Base-by-base conservation (phyloP, 2,888 invertebrate genomes). In the Thera britannica region DNA sequence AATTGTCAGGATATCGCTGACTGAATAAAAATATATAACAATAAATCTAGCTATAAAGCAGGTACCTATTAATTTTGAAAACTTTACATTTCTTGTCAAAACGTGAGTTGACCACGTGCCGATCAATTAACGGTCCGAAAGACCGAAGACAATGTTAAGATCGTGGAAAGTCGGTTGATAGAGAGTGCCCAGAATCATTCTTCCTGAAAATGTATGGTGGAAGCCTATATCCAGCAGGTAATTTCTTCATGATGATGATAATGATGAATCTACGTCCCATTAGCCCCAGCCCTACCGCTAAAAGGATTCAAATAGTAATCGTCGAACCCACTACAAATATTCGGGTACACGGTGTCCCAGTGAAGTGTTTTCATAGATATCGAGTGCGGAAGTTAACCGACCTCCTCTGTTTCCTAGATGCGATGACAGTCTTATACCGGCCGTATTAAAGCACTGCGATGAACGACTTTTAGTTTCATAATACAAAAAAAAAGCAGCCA, bases 281-380 rank as follows among this genome's bases (percentile, higher is more conserved):
- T 23, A 23, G 23, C 23, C 23, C 23, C 23, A 23, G 23, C 75
- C 71, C 77, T 78, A 76, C 65, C 72, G 73, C 75, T 79, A 82
- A 82, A 82, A 82, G 80, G 79, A 80, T 82, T 80, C 76, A 73
- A 80, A 79, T 81, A 77, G 76, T 75, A 72, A 73, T 75, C 71
- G 69, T 58, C 61, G 71, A 68, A 63, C 70, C 73, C 75, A 71
- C 71, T 68, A 75, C 77, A 76, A 77, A 76, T 74, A 75, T 72
- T 73, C 63, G 68, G 62, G 61, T 62, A 65, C 57, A 51, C 54
- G 49, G 61, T 67, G 63, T 64, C 62, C 68, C 59, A 2, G 57
- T 68, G 61, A 70, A 77, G 72, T 75, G 72, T 73, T 74, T 75
- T 71, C 68, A 67, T 68, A 75, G 71, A 75, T 75, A 77, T 65